These are phyloP conservation scores for Protobothrops mucrosquamatus DNA, from an alignment of 2,113 vertebrate genomes.

Conservation along the genomic window DNA sequence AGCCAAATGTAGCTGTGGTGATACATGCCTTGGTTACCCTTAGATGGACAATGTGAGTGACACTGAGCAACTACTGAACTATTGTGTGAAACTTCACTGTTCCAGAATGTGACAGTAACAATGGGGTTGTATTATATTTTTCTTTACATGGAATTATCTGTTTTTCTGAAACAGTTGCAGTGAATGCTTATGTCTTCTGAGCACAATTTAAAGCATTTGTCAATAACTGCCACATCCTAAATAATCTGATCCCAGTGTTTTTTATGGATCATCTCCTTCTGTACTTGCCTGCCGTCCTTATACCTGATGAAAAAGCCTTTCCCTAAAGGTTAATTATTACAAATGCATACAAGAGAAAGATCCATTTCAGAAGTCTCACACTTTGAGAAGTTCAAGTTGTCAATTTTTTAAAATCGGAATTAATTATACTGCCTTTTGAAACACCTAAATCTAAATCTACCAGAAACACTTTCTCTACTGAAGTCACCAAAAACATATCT, in stretches of 20 bases:
- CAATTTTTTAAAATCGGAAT: background rate
- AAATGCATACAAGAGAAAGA: background rate
- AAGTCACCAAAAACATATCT: background rate
- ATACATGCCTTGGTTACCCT: background rate
- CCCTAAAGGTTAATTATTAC: background rate
- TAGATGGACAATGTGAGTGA: background rate
- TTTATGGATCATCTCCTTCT: background rate
- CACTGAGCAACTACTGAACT: background rate
- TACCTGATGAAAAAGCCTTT: background rate
- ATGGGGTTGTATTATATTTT: background rate
- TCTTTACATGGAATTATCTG: background rate
- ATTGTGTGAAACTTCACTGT: background rate
- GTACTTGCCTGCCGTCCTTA: background rate
- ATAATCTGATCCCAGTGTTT: background rate
- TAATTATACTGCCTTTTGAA: background rate
- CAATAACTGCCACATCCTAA: background rate
- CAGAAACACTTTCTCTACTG: background rate
- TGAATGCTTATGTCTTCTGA: background rate
- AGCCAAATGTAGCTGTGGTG: background rate
- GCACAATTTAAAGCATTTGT: background rate
- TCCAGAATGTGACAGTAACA: background rate
- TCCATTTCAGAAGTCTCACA: background rate
- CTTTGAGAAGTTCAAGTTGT: no score
- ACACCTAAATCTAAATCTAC: background rate
- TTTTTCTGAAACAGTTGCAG: background rate